Conservation (phyloP, 2,888 invertebrate species). For the Parnassius apollo region DNA sequence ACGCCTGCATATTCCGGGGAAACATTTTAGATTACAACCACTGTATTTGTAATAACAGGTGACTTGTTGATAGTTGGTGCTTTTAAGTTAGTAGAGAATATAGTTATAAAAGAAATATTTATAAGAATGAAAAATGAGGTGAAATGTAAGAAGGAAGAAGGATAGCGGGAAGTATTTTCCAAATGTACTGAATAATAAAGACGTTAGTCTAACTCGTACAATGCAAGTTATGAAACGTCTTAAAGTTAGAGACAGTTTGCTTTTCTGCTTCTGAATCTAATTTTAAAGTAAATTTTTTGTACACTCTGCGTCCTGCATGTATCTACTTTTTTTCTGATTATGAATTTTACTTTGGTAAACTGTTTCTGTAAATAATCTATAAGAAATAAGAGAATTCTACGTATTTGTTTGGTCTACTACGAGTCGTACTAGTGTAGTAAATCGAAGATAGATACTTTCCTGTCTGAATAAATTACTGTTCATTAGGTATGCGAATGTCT, state of each 20-base stretch:
- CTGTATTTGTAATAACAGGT: slow-evolving; percentile 45
- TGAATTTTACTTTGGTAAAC: neutral
- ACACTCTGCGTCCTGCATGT: neutral
- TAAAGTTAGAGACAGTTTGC: slow-evolving; percentile 7
- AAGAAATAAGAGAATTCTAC: slow-evolving; percentile 32
- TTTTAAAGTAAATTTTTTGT: slow-evolving; percentile 4
- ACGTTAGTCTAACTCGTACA: slow-evolving; percentile 10
- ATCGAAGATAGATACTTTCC: slow-evolving; percentile 62
- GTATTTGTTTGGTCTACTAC: slow-evolving; percentile 52
- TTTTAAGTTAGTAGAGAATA: neutral
- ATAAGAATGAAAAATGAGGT: neutral
- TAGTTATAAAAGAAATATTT: neutral
- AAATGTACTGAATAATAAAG: slow-evolving; percentile 12
- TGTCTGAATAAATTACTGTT: slow-evolving; percentile 70
- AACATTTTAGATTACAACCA: slow-evolving; percentile 44
- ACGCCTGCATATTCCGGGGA: slow-evolving; percentile 49
- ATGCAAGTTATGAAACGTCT: slow-evolving; percentile 12
- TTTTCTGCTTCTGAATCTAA: slow-evolving; percentile 10
- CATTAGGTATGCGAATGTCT: slow-evolving; percentile 71
- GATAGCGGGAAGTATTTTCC: slow-evolving; percentile 5
- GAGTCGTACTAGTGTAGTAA: slow-evolving; percentile 26
- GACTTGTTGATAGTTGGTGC: slow-evolving; percentile 42
- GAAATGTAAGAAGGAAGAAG: neutral
- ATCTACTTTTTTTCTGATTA: neutral
- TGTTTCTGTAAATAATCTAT: neutral